These are phyloP conservation scores for Hippocampus barbouri DNA, from an alignment of 2,113 vertebrate genomes.

Conservation along the genomic window DNA sequence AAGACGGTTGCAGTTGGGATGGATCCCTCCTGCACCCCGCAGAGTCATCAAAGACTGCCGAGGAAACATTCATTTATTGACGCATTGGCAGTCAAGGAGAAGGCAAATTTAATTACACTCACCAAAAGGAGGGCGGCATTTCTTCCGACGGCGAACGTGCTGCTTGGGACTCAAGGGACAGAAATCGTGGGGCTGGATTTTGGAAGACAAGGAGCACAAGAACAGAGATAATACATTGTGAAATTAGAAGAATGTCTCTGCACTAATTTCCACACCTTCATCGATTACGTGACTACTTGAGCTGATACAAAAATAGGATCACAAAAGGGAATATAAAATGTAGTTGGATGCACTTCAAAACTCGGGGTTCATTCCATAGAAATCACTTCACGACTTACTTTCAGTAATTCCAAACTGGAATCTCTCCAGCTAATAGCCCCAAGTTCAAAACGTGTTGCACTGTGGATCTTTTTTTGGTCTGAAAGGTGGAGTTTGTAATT, in stretches of 20 bases:
- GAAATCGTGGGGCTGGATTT: background rate
- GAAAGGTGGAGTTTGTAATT: too few relatives aligned
- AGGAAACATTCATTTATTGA: slow-evolving; percentile 24
- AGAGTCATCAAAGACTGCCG: background rate
- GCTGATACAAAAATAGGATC: background rate
- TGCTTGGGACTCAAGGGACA: slow-evolving; percentile 4
- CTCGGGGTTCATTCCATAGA: background rate
- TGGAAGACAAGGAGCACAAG: background rate
- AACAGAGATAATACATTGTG: background rate
- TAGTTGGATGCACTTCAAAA: background rate
- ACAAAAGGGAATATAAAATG: background rate
- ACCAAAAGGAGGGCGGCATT: slow-evolving; percentile 18
- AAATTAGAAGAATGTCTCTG: background rate
- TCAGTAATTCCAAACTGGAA: background rate
- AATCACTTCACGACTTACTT: background rate
- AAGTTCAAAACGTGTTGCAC: background rate
- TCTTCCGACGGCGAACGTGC: background rate
- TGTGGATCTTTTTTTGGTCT: too few relatives aligned
- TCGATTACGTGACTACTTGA: too few relatives aligned
- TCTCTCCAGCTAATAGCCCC: background rate
- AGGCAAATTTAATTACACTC: slow-evolving; percentile 24
- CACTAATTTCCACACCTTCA: background rate
- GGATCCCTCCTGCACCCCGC: slow-evolving; percentile 8
- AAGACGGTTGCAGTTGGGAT: background rate
- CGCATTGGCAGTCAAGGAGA: slow-evolving; percentile 16